A percentile compares a stretch with the other conserved stretches of the same genome.
Conservation (phyloP, 1,140 invertebrate genomes). For the Pseudomyrmex gracilis region DNA sequence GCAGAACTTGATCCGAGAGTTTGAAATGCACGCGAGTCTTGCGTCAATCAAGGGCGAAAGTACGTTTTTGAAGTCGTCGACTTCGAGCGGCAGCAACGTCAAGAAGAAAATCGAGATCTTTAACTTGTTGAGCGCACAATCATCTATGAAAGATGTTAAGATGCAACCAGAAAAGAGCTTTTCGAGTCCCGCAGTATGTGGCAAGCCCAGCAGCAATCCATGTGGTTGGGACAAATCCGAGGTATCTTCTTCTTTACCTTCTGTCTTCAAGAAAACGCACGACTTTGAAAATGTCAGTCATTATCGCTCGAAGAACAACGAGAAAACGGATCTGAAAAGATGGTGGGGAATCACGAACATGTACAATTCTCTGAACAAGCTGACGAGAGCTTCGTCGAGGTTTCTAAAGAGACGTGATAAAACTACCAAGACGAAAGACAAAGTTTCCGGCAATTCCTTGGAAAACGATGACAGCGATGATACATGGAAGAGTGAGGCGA, state of each 20-base stretch:
- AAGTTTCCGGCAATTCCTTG: not conserved
- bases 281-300: constrained; percentile 3
- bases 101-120: not conserved
- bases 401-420: not conserved
- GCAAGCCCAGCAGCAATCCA: not conserved
- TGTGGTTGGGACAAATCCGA: too few relatives aligned
- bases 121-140: not conserved
- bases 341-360: not conserved
- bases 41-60: too few relatives aligned
- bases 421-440: not conserved
- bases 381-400: too few relatives aligned
- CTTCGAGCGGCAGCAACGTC: constrained; percentile 30
- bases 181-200: not conserved
- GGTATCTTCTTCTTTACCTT: not conserved
- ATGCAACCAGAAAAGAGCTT: too few relatives aligned
- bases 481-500: not conserved
- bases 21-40: constrained; percentile 53
- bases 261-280: not conserved
- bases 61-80: not conserved
- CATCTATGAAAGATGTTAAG: too few relatives aligned
- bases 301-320: not conserved
- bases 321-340: not conserved
- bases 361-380: not conserved
- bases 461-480: not conserved
- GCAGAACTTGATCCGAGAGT: constrained; percentile 70